phyloP scores from a whole-genome alignment of 2,113 vertebrate species.

The Microtus montanus region DNA sequence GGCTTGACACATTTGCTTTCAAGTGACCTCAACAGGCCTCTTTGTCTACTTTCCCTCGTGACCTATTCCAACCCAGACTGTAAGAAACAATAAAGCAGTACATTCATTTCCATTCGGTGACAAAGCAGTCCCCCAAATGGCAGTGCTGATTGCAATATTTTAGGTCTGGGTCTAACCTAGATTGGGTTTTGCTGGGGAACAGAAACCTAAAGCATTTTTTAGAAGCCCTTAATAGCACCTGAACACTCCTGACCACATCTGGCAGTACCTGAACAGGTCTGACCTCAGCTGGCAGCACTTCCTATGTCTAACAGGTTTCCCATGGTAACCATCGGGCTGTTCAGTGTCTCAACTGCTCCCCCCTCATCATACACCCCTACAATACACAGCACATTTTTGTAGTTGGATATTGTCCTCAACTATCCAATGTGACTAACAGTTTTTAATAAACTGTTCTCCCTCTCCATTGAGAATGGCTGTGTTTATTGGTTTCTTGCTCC shows the following conservation, averaged over 20 bases:
- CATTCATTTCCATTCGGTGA: not conserved
- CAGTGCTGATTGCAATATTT: not conserved
- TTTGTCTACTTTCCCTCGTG: not conserved
- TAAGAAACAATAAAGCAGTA: not conserved
- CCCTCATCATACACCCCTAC: not conserved
- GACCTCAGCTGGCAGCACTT: not conserved
- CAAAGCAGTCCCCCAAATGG: not conserved
- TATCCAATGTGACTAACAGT: not conserved
- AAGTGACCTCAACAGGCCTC: not conserved
- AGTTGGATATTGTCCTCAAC: not conserved
- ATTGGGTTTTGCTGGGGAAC: not conserved
- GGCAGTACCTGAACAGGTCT: not conserved
- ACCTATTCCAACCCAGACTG: not conserved
- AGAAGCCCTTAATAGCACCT: not conserved
- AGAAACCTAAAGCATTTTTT: not conserved
- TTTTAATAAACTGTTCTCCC: not conserved
- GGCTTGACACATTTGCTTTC: not conserved
- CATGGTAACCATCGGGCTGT: not conserved
- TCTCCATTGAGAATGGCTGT: not conserved
- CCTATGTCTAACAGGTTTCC: not conserved
- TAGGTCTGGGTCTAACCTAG: not conserved
- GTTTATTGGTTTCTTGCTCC: not conserved
- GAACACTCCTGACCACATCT: not conserved
- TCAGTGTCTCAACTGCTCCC: not conserved
- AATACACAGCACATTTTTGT: not conserved